Evolutionary conservation across 2,797 vertebrate genomes (phyloP).

Genomic region (Aplochiton taeniatus): DNA sequence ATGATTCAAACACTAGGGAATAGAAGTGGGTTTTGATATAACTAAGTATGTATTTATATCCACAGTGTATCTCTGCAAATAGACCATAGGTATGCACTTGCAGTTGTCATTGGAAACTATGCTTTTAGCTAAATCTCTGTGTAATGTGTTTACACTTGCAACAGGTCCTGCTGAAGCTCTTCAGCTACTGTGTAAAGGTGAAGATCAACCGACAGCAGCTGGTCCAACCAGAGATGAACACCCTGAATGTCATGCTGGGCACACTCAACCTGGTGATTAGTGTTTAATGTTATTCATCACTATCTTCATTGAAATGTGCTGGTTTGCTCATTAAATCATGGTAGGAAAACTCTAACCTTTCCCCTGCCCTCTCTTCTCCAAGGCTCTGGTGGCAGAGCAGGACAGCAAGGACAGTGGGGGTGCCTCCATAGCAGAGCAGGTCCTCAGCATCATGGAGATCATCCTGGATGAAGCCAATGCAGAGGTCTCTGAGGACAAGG

Average conservation of each 20-base stretch:
- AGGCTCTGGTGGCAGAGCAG: slow-evolving; percentile 97
- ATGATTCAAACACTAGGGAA: too few species aligned
- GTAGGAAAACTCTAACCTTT: too few species aligned
- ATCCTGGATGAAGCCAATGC: slow-evolving; percentile 98
- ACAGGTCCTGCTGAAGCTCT: slow-evolving; percentile 94
- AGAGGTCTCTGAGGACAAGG: slow-evolving; percentile 98
- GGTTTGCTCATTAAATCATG: too few species aligned
- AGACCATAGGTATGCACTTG: too few species aligned
- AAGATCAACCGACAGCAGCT: slow-evolving; percentile 97
- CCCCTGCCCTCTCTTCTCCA: too few species aligned
- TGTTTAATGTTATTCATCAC: too few species aligned
- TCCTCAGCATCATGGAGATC: slow-evolving; percentile 99
- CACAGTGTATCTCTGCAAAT: too few species aligned
- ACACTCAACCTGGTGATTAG: slow-evolving; percentile 91
- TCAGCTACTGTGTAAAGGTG: slow-evolving; percentile 98
- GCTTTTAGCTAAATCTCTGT: too few species aligned
- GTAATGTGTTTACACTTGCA: background rate
- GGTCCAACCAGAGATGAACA: slow-evolving; percentile 98
- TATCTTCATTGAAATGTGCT: slow-evolving; percentile 86
- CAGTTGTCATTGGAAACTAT: too few species aligned
- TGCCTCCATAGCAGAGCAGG: slow-evolving; percentile 95
- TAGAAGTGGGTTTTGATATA: too few species aligned
- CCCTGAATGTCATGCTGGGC: slow-evolving; percentile 97
- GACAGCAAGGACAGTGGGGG: slow-evolving; percentile 98
- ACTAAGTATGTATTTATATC: too few species aligned